A percentile compares a stretch with the other conserved stretches of the same genome.
Conservation (phyloP, 2,797 vertebrate species). For the Notolepis coatsorum region DNA sequence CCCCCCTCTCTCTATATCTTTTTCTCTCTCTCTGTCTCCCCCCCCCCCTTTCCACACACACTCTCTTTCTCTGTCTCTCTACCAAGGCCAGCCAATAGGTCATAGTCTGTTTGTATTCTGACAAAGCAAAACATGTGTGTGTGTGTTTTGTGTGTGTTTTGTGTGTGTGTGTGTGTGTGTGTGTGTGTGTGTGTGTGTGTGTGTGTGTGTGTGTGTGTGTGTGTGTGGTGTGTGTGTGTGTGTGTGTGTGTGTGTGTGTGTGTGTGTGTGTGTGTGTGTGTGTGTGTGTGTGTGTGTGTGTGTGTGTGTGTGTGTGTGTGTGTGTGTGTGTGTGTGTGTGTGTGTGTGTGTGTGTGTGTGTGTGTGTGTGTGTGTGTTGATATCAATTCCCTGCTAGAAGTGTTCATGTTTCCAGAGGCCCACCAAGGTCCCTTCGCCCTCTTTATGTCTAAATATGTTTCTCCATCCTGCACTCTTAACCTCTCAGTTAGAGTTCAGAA, state of each 20-base stretch:
- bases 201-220: constrained; percentile 1
- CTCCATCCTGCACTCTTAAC: too few relatives aligned
- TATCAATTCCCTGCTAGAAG: too few relatives aligned
- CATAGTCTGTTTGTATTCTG: constrained; percentile 50
- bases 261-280: constrained; percentile 23
- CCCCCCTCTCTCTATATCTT: background rate
- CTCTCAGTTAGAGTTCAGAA: too few relatives aligned
- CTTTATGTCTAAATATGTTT: too few relatives aligned
- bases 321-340: constrained; percentile 1
- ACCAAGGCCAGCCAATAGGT: constrained; percentile 46
- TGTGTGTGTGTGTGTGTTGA: too few relatives aligned
- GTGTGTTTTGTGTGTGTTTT: constrained; percentile 14
- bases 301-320: constrained; percentile 7
- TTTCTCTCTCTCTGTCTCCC: background rate
- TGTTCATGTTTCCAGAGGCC: too few relatives aligned
- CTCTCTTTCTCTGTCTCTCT: background rate
- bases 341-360: too few relatives aligned
- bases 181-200: constrained; percentile 1
- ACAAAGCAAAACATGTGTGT: constrained; percentile 36
- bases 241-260: constrained; percentile 1
- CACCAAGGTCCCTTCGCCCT: too few relatives aligned
- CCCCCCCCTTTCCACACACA: background rate
- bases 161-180: constrained; percentile 16
- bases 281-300: constrained; percentile 19
- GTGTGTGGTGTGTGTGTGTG: constrained; percentile 13